Percentiles rank a stretch among this genome's conserved stretches.
phyloP scores from a whole-genome alignment of 2,888 invertebrate species.

The Brachypalpus laphriformis region DNA sequence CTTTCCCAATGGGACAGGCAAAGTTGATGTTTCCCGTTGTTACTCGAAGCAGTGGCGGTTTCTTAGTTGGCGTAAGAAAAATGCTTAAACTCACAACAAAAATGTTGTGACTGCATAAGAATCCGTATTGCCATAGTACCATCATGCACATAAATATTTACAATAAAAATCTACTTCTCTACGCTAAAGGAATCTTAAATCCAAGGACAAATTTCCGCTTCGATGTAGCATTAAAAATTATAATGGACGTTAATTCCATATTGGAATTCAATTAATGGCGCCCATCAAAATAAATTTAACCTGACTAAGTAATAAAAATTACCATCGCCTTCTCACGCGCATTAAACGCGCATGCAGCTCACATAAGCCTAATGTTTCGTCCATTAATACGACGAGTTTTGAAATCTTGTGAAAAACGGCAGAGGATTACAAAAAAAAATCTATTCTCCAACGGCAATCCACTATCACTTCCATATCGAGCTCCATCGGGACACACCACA shows the following conservation, averaged over 20 bases:
- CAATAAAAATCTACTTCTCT: background rate
- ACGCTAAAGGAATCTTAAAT: background rate
- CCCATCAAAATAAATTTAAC: constrained; percentile 1
- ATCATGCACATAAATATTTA: too few relatives aligned
- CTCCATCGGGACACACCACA: background rate
- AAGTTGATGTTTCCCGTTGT: too few relatives aligned
- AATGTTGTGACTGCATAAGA: too few relatives aligned
- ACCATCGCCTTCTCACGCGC: background rate
- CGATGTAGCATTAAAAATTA: background rate
- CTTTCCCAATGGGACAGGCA: too few relatives aligned
- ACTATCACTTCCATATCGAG: constrained; percentile 46
- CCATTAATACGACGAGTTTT: background rate
- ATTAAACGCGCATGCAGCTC: background rate
- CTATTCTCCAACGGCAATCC: constrained; percentile 21
- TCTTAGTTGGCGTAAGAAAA: too few relatives aligned
- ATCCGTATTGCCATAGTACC: too few relatives aligned
- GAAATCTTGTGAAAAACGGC: background rate
- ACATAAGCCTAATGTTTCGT: background rate
- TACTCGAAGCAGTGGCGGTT: too few relatives aligned
- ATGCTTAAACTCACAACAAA: too few relatives aligned
- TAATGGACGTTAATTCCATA: background rate
- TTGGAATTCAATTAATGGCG: constrained; percentile 23
- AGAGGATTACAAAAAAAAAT: too few relatives aligned
- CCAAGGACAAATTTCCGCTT: background rate
- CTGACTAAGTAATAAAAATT: background rate